phyloP scores from a whole-genome alignment of 2,113 vertebrate genomes.

The Dicrurus megarhynchus region DNA sequence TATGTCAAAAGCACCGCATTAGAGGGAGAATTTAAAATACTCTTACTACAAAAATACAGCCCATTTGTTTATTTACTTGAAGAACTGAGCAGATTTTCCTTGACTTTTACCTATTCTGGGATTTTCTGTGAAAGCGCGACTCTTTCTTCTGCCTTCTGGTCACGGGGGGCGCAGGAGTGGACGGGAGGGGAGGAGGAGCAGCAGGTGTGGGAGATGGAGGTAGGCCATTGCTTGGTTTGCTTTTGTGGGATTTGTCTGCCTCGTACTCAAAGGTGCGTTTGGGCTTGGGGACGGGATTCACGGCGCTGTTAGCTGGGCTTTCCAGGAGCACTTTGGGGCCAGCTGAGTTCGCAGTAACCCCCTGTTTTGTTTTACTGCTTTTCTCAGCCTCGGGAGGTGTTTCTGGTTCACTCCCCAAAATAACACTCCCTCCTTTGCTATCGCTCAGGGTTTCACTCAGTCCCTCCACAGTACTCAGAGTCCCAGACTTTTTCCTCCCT shows the following conservation, averaged over 20 bases:
- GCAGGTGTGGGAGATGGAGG: slow-evolving; percentile 79
- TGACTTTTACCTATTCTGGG: slow-evolving; percentile 86
- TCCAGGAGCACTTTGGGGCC: slow-evolving; percentile 74
- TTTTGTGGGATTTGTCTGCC: slow-evolving; percentile 87
- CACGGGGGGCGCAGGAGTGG: slow-evolving; percentile 87
- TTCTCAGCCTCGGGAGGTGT: slow-evolving; percentile 75
- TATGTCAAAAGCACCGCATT: background rate
- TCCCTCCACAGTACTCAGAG: slow-evolving; percentile 76
- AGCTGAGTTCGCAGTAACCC: slow-evolving; percentile 70
- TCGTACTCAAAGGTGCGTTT: slow-evolving; percentile 99
- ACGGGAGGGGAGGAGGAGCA: slow-evolving; percentile 88
- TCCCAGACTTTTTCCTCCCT: slow-evolving; percentile 81
- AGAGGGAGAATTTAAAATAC: background rate
- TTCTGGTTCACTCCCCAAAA: slow-evolving; percentile 81
- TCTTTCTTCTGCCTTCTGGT: slow-evolving; percentile 81
- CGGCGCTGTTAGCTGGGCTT: slow-evolving; percentile 70
- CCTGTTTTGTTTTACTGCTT: slow-evolving; percentile 78
- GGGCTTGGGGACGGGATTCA: slow-evolving; percentile 97
- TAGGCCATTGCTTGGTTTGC: slow-evolving; percentile 86
- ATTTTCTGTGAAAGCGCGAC: slow-evolving; percentile 75
- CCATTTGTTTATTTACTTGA: background rate
- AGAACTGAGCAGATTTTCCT: background rate
- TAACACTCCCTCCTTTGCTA: slow-evolving; percentile 76
- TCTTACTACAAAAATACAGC: background rate
- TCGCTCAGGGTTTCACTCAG: slow-evolving; percentile 69